Conservation (phyloP, 2,113 vertebrate genomes). For the Periophthalmus modestus region DNA sequence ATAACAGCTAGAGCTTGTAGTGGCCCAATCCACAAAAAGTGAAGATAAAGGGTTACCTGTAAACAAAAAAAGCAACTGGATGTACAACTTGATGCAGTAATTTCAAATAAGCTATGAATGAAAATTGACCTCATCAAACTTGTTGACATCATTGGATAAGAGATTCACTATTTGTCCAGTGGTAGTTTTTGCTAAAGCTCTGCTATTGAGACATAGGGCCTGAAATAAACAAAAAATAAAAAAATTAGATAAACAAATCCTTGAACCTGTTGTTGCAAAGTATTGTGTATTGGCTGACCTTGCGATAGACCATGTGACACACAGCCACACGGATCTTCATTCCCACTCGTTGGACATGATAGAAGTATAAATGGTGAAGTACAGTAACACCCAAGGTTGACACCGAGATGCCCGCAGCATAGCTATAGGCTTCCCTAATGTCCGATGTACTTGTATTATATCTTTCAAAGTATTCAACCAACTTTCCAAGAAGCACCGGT, state of each 20-base stretch:
- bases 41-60: constrained; percentile 90
- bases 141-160: constrained; percentile 92
- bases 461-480: constrained; percentile 86
- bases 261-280: neutral
- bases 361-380: constrained; percentile 89
- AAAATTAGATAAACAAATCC: neutral
- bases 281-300: constrained; percentile 79
- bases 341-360: constrained; percentile 85
- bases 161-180: constrained; percentile 93
- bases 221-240: constrained; percentile 47
- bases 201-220: constrained; percentile 86
- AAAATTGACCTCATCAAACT: constrained; percentile 89
- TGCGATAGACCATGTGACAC: constrained; percentile 93
- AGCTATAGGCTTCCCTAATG: constrained; percentile 74
- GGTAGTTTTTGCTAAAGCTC: constrained; percentile 87
- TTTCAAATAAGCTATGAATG: neutral
- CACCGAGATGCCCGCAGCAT: constrained; percentile 76
- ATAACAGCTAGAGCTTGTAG: constrained; percentile 84
- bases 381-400: constrained; percentile 77
- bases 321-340: constrained; percentile 92
- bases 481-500: constrained; percentile 86
- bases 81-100: neutral
- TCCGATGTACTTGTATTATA: constrained; percentile 36
- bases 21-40: constrained; percentile 90
- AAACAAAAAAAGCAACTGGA: constrained; percentile 8